These are phyloP conservation scores for Scomber scombrus DNA, from an alignment of 2,113 vertebrate species.

Conservation along the genomic window DNA sequence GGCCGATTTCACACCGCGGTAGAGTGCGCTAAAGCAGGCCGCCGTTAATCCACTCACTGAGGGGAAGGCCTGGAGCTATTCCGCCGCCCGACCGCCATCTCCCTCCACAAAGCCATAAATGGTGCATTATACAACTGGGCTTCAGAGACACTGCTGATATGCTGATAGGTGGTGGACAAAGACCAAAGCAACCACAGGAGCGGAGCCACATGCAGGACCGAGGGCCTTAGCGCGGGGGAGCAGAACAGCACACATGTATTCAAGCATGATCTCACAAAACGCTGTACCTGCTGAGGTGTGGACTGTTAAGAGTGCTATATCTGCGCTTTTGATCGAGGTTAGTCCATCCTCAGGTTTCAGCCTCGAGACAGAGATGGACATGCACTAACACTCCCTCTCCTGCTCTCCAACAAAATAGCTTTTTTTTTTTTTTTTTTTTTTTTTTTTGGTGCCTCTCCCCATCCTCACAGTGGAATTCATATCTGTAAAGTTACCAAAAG, in stretches of 20 bases:
- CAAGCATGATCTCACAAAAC: conserved; percentile 52
- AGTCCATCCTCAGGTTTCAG: conserved; percentile 63
- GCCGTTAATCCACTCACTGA: conserved; percentile 86
- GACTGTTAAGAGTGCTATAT: conserved; percentile 65
- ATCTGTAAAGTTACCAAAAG: conserved; percentile 81
- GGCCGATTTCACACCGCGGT: conserved; percentile 86
- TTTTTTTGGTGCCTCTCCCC: background rate
- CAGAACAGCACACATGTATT: conserved; percentile 62
- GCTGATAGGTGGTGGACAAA: conserved; percentile 84
- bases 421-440: background rate
- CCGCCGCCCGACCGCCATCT: conserved; percentile 78
- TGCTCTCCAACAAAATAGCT: conserved; percentile 69
- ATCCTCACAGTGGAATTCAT: conserved; percentile 58
- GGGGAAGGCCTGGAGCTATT: conserved; percentile 85
- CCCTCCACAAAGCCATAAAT: conserved; percentile 83
- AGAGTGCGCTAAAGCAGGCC: conserved; percentile 83
- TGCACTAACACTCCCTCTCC: conserved; percentile 55
- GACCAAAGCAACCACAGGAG: conserved; percentile 80
- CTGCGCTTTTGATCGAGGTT: conserved; percentile 61
- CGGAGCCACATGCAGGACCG: conserved; percentile 72
- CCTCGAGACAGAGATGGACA: conserved; percentile 70
- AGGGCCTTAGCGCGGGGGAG: conserved; percentile 59
- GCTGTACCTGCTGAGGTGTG: conserved; percentile 68
- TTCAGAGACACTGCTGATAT: conserved; percentile 85
- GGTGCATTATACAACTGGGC: conserved; percentile 83